These are phyloP conservation scores for Macaria liturata DNA, from an alignment of 2,888 invertebrate species.

Conservation along the genomic window DNA sequence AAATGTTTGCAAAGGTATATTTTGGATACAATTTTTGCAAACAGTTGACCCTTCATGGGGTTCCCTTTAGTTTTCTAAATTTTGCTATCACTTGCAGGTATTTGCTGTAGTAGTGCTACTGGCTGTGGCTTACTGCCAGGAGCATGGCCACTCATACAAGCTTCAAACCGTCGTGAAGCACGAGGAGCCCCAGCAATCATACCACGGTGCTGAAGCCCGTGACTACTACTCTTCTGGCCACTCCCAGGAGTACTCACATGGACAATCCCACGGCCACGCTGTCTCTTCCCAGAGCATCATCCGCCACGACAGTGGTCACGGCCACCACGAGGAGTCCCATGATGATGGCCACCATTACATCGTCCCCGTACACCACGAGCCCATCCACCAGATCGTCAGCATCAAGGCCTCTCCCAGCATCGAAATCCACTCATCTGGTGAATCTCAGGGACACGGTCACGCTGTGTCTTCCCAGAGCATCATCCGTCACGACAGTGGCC, in stretches of 20 bases:
- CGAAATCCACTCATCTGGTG: conserved; percentile 29
- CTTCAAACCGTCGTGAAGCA: conserved; percentile 52
- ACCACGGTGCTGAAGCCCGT: conserved; percentile 31
- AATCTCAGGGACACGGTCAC: conserved; percentile 44
- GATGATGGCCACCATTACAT: conserved; percentile 30
- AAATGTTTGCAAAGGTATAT: conserved; percentile 41
- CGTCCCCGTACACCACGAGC: conserved; percentile 30
- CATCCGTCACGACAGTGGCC: conserved; percentile 39
- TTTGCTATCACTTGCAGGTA: conserved; percentile 39
- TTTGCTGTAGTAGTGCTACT: conserved; percentile 37
- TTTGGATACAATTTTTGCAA: conserved; percentile 6
- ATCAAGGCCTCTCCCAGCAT: conserved; percentile 28
- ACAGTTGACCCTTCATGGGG: no score
- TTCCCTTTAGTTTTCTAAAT: no score
- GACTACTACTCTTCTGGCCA: conserved; percentile 30
- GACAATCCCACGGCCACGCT: conserved; percentile 43
- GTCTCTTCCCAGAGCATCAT: conserved; percentile 53
- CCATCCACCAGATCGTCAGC: conserved; percentile 29
- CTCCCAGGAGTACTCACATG: conserved; percentile 25
- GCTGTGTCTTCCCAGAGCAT: conserved; percentile 53
- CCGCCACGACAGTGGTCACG: conserved; percentile 39
- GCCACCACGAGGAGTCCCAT: conserved; percentile 32
- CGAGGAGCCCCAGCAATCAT: conserved; percentile 47
- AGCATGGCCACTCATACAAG: conserved; percentile 45
- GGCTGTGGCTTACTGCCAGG: conserved; percentile 47